Conservation (phyloP, 2,113 vertebrate species). For the Okapia johnstoni region DNA sequence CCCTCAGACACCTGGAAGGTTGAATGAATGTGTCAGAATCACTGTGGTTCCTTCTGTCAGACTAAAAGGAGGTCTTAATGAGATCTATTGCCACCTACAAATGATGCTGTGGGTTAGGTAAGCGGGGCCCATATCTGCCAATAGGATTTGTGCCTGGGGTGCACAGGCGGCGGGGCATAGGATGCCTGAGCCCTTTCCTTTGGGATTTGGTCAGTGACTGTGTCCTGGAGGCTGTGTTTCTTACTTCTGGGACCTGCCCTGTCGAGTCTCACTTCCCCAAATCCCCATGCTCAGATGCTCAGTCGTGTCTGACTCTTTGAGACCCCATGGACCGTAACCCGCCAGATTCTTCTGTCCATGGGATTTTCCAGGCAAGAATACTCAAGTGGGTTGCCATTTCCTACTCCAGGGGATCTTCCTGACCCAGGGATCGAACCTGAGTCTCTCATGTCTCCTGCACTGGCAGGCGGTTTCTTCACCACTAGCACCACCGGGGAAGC, state of each 20-base stretch:
- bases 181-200: background rate
- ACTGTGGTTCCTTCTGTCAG: background rate
- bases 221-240: background rate
- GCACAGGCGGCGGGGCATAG: fast-evolving
- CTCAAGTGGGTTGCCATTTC: background rate
- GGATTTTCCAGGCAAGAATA: background rate
- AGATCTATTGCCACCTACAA: background rate
- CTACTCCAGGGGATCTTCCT: background rate
- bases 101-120: background rate
- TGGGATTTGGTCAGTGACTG: no score
- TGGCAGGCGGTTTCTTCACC: background rate
- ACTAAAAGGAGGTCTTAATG: background rate
- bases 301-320: background rate
- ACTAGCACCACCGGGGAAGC: background rate
- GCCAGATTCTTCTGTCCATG: background rate
- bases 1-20: background rate
- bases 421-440: background rate
- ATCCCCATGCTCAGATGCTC: background rate
- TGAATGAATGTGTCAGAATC: background rate
- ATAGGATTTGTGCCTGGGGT: fast-evolving
- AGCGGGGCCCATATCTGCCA: fast-evolving
- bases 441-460: background rate
- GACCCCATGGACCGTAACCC: background rate
- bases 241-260: background rate
- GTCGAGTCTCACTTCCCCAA: background rate